Evolutionary conservation across 1,140 invertebrate species (phyloP), one percentile per base, ranked within the genome.

Genomic region (Oscheius sp.): DNA sequence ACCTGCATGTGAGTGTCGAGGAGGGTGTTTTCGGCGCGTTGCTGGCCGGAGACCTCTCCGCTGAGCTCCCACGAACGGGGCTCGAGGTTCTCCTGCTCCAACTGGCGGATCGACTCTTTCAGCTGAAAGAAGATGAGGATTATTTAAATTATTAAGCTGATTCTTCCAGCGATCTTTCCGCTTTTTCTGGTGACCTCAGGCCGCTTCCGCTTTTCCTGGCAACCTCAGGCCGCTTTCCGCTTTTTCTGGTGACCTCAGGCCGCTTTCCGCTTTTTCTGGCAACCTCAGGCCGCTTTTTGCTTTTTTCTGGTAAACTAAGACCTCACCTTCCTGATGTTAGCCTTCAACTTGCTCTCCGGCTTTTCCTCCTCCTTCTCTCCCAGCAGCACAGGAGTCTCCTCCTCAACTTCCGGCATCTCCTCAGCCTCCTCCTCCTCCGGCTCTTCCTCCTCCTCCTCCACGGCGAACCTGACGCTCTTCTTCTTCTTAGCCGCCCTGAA

Each of bases 41-140:
- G 88, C 7, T 87, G 83, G 0, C 90, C 92, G 61, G 88, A 88
- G 0, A 93, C 89, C 89, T 99, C 95, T 64, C 95, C 95, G 80
- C 90, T 91, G 49, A 97, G 86, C 84, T 94, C 92, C 95, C 95
- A 98, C 0, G 92, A 89, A 80, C 94, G 94, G 75, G 93, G 91
- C 45, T 87, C 85, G 7, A 95, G 82, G 3, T 91, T 90, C 80
- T 91, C 88, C 52, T 92, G 88, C 87, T 97, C 94, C 64, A 94
- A 85, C 75, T 90, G 86, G 38, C 89, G 82, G 70, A 97, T 95
- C 80, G 89, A 89, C 67, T 85, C 75, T 34, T 64, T 29, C 29
- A 68, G 49, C 46, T 74, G 29, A 77, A 70, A 64, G 35, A 28
- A 77, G 26, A 26, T 35, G 10, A 28, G 15, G 38, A 79, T 18